Base-by-base conservation (phyloP, 2,797 vertebrate species). In the Enteromius anoplus region DNA sequence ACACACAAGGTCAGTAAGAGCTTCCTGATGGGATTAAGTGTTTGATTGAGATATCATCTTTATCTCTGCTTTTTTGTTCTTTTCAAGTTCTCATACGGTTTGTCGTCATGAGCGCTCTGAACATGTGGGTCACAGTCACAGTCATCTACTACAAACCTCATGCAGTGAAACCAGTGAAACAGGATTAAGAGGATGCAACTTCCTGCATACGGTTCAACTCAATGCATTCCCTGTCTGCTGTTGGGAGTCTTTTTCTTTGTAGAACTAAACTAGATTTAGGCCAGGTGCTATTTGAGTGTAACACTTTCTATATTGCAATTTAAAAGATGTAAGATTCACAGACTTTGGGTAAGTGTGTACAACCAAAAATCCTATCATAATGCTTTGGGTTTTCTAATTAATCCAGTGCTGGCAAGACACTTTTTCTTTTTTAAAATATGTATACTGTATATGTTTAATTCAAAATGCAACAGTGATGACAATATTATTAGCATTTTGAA, bases 21-120 rank as follows among this genome's bases (percentile, higher is more conserved):
- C 5, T 71, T 75, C 8, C 37, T 75, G 53, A 69, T 40, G 62
- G 14, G 9, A 65, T 5, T 15, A 34, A 53, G 49, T 53, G 29
- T 49, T 49, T 65, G 17, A 62, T 32, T 40, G 29, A 29, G 21
- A 23, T 71, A n/a, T 72, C 26, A 29, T 29, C 34, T 47, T 32
- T 66, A 42, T 60, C 8, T 53, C 60, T 58, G 11, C 40, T 64
- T 5, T 85, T 37, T 12, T 87, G 26, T 71, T 69, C 60, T 84
- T n/a, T 1, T 51, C 6, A 92, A 99, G 98, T 99, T 91, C 93
- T 99, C 86, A 85, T 93, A 80, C 95, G 97, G 53, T 99, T 97
- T 84, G 82, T 96, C 51, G 87, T 87, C 88, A 96, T 97, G 95
- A 89, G 96, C 23, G 77, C 93, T 88, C 93, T 99, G 89, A 99